Conservation (phyloP, 2,888 invertebrate genomes). For the Drosophila macrospina region DNA sequence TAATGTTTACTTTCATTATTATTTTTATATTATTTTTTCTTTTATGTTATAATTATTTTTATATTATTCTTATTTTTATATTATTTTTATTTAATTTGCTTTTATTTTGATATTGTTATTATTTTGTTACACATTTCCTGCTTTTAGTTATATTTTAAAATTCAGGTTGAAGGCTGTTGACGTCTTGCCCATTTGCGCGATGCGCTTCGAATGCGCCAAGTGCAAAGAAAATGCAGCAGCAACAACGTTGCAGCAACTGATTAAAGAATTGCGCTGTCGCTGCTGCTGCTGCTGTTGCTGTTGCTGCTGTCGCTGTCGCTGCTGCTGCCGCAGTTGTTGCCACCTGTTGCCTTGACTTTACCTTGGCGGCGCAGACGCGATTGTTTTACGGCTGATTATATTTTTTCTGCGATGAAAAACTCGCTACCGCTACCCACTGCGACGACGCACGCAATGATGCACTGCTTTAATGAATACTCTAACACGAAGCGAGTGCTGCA, state of each 20-base stretch:
- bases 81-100: slow-evolving; percentile 5
- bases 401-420: slow-evolving; percentile 38
- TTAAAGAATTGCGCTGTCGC: slow-evolving; percentile 38
- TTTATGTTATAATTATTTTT: not conserved
- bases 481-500: not conserved
- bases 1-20: not conserved
- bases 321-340: slow-evolving; percentile 22
- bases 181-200: slow-evolving; percentile 65
- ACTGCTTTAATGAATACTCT: slow-evolving; percentile 46
- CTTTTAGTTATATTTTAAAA: slow-evolving; percentile 10
- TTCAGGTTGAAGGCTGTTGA: slow-evolving; percentile 33
- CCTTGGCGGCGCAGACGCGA: slow-evolving; percentile 35
- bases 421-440: slow-evolving; percentile 39
- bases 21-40: not conserved
- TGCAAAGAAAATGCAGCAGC: slow-evolving; percentile 44
- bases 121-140: not conserved
- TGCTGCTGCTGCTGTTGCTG: slow-evolving; percentile 11
- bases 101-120: not conserved
- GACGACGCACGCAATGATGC: slow-evolving; percentile 68
- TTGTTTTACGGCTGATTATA: slow-evolving; percentile 29
- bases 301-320: slow-evolving; percentile 20
- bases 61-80: not conserved
- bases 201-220: slow-evolving; percentile 58
- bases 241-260: slow-evolving; percentile 43
- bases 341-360: slow-evolving; percentile 74